Evolutionary conservation across 2,888 invertebrate genomes (phyloP).

Genomic region (Drosophila infuscata): DNA sequence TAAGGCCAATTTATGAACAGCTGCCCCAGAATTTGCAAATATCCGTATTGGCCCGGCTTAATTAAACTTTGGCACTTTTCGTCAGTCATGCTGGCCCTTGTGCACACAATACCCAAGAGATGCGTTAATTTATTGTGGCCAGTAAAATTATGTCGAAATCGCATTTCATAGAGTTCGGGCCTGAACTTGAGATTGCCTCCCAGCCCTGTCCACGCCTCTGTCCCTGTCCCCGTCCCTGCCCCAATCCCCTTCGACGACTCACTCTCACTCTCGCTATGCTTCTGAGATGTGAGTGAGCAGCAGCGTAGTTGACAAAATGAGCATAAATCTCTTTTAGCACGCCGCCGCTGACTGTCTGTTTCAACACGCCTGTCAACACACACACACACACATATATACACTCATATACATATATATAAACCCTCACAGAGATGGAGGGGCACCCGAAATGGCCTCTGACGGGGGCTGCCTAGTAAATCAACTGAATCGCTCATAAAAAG

Average conservation of each 20-base stretch:
- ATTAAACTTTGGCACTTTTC: constrained; percentile 78
- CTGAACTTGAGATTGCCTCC: constrained; percentile 18
- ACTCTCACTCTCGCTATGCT: background rate
- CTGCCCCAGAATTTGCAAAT: constrained; percentile 39
- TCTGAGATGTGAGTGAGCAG: constrained; percentile 52
- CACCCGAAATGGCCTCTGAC: constrained; percentile 62
- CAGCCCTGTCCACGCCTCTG: background rate
- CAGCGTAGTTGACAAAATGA: constrained; percentile 73
- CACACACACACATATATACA: constrained; percentile 36
- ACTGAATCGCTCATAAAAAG: constrained; percentile 78
- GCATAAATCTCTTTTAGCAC: constrained; percentile 80
- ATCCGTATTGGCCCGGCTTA: constrained; percentile 54
- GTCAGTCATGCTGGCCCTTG: constrained; percentile 38
- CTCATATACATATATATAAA: constrained; percentile 13
- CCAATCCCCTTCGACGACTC: background rate
- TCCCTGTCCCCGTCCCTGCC: background rate
- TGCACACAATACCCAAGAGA: constrained; percentile 32
- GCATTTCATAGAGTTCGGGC: constrained; percentile 53
- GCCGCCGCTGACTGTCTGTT: constrained; percentile 77
- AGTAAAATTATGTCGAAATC: constrained; percentile 70
- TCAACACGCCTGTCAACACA: constrained; percentile 82
- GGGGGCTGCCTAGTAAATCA: constrained; percentile 75
- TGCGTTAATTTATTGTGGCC: constrained; percentile 62
- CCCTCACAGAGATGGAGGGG: constrained; percentile 27
- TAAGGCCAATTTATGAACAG: constrained; percentile 76